Evolutionary conservation across 2,797 vertebrate genomes (phyloP).

Genomic region (Rhabdophis nuchalis): DNA sequence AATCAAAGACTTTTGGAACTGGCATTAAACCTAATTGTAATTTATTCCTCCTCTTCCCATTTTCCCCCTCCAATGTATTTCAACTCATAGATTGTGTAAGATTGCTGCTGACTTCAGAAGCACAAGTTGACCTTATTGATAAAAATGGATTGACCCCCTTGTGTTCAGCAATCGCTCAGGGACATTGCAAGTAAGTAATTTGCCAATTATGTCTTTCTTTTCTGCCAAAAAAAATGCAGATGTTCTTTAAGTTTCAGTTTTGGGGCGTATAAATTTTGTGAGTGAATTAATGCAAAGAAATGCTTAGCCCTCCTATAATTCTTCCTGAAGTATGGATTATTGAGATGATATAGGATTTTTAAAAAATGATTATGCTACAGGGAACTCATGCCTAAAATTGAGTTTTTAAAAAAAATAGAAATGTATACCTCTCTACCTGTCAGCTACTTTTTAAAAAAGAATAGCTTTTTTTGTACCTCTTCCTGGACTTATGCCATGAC

Average conservation of each 20-base stretch:
- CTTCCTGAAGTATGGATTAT: background rate
- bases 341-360: background rate
- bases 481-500: background rate
- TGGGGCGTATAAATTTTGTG: background rate
- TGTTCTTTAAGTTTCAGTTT: background rate
- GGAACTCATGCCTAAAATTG: background rate
- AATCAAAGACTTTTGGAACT: background rate
- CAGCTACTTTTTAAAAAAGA: background rate
- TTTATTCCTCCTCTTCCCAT: background rate
- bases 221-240: background rate
- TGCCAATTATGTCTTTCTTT: slow-evolving; percentile 3
- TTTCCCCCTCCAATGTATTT: slow-evolving; percentile 44
- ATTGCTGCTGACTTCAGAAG: slow-evolving; percentile 90
- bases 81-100: slow-evolving; percentile 85
- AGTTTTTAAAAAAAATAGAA: background rate
- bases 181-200: slow-evolving; percentile 83
- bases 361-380: background rate
- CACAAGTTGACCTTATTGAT: slow-evolving; percentile 82
- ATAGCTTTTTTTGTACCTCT: background rate
- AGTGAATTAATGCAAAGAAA: background rate
- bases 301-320: background rate
- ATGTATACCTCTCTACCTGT: background rate
- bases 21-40: background rate
- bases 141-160: slow-evolving; percentile 90
- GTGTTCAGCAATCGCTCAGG: slow-evolving; percentile 85